Percentiles rank a stretch among this genome's conserved stretches.
These are phyloP conservation scores for Keiferia lycopersicella DNA, from an alignment of 2,888 invertebrate genomes.

Conservation along the genomic window DNA sequence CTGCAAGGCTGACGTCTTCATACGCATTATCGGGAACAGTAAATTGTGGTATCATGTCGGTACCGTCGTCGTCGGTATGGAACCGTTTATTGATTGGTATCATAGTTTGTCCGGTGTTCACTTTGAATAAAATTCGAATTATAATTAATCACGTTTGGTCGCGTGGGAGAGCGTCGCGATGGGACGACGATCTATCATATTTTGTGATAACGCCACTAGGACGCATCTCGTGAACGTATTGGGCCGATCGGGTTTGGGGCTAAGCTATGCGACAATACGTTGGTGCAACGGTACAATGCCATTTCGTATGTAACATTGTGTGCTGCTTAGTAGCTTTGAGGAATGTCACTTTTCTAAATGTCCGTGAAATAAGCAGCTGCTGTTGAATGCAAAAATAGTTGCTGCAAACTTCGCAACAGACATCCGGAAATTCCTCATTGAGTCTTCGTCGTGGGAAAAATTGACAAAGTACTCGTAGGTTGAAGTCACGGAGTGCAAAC, in stretches of 20 bases:
- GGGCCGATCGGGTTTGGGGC: slow-evolving; percentile 64
- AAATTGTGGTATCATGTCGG: slow-evolving; percentile 79
- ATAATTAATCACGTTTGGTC: slow-evolving; percentile 78
- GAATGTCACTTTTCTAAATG: slow-evolving; percentile 2
- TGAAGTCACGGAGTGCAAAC: slow-evolving; percentile 27
- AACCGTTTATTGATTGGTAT: slow-evolving; percentile 82
- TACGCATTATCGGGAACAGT: slow-evolving; percentile 72
- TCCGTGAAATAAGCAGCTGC: neutral
- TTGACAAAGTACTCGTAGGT: neutral
- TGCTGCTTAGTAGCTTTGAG: neutral
- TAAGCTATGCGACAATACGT: slow-evolving; percentile 62
- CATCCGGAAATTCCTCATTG: slow-evolving; percentile 19
- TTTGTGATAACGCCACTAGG: slow-evolving; percentile 79
- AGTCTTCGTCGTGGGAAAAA: slow-evolving; percentile 7
- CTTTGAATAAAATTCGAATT: slow-evolving; percentile 82
- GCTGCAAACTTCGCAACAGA: neutral
- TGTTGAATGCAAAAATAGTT: neutral
- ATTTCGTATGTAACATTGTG: slow-evolving; percentile 44
- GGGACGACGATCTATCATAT: slow-evolving; percentile 79
- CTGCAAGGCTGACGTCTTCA: slow-evolving; percentile 75
- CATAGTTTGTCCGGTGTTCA: slow-evolving; percentile 79
- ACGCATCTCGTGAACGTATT: slow-evolving; percentile 73
- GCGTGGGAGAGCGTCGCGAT: slow-evolving; percentile 78
- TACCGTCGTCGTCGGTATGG: slow-evolving; percentile 77
- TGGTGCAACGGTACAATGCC: slow-evolving; percentile 53